Conservation (phyloP, 2,113 vertebrate genomes). For the Sardina pilchardus region DNA sequence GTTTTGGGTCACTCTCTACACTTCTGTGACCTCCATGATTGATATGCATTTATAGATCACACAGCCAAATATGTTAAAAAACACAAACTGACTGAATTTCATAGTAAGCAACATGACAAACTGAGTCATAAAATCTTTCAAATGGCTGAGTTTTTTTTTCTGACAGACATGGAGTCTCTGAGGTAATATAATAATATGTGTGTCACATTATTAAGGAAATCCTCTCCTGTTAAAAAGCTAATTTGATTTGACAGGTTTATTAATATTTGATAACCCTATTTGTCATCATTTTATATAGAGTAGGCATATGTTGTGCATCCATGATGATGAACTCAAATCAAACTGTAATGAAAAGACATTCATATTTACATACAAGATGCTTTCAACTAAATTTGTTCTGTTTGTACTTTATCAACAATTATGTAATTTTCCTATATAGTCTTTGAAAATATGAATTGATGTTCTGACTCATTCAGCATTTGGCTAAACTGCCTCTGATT, state of each 20-base stretch:
- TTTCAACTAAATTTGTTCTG: neutral
- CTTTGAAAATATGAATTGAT: neutral
- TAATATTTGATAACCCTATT: neutral
- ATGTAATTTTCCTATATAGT: neutral
- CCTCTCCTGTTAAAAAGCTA: neutral
- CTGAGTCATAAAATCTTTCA: neutral
- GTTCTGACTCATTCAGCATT: neutral
- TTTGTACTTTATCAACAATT: neutral
- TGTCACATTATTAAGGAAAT: neutral
- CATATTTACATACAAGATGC: neutral
- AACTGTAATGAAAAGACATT: neutral
- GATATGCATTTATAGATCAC: neutral
- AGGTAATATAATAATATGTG: too few relatives aligned
- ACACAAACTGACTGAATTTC: neutral
- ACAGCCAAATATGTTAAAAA: neutral
- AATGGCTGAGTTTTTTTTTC: neutral
- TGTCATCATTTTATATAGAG: neutral
- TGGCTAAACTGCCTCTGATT: neutral
- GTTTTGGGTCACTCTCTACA: conserved; percentile 25
- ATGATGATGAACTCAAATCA: neutral
- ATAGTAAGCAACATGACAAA: neutral
- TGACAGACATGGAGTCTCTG: neutral
- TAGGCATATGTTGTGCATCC: neutral
- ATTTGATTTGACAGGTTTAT: neutral
- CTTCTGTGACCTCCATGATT: neutral